Conservation (phyloP, 2,888 invertebrate species). For the Drosophila mayaguana region DNA sequence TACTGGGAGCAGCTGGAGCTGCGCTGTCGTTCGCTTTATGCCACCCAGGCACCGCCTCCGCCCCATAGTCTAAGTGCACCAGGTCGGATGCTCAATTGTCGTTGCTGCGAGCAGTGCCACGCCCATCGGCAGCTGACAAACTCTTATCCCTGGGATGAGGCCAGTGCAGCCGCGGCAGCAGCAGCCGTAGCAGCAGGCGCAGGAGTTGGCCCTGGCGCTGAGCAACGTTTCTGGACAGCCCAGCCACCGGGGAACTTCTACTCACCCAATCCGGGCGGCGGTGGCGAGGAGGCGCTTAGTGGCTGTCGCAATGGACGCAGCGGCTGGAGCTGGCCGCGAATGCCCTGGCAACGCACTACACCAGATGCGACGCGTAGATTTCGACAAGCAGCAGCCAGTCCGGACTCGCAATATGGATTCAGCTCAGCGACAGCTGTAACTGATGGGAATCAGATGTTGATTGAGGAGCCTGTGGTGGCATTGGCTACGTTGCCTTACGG, state of each 20-base stretch:
- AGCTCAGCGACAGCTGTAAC: slow-evolving; percentile 84
- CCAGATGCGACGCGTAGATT: slow-evolving; percentile 83
- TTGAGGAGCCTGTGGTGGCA: slow-evolving; percentile 71
- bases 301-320: slow-evolving; percentile 67
- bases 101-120: slow-evolving; percentile 90
- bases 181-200: slow-evolving; percentile 84
- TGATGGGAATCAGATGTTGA: slow-evolving; percentile 73
- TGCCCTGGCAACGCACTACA: slow-evolving; percentile 89
- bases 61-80: slow-evolving; percentile 82
- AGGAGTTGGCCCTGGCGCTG: slow-evolving; percentile 55
- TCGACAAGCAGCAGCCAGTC: slow-evolving; percentile 89
- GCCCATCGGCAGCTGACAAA: slow-evolving; percentile 86
- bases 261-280: slow-evolving; percentile 92
- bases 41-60: slow-evolving; percentile 84
- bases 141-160: slow-evolving; percentile 87
- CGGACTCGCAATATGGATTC: slow-evolving; percentile 94
- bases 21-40: slow-evolving; percentile 92
- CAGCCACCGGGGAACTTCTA: slow-evolving; percentile 91
- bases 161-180: slow-evolving; percentile 70
- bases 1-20: slow-evolving; percentile 97
- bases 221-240: slow-evolving; percentile 86
- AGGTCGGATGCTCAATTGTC: slow-evolving; percentile 85
- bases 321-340: slow-evolving; percentile 90
- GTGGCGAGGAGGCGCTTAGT: slow-evolving; percentile 84
- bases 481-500: slow-evolving; percentile 86